A percentile compares a stretch with the other conserved stretches of the same genome.
Conservation (phyloP, 2,797 vertebrate species). For the Craterocephalus amniculus region DNA sequence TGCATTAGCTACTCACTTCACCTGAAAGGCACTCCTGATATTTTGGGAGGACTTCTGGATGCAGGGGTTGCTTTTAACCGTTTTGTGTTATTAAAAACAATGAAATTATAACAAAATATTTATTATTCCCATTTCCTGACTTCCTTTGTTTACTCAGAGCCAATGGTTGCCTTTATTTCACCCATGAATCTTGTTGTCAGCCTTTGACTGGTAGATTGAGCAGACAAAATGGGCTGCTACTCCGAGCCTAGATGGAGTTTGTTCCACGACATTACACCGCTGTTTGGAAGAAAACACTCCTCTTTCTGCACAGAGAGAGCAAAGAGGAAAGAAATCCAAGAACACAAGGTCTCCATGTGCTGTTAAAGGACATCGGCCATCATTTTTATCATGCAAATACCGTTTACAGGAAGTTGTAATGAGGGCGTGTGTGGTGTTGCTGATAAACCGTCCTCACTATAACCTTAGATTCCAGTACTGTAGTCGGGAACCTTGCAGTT, state of each 20-base stretch:
- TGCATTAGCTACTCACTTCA: slow-evolving; percentile 31
- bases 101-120: slow-evolving; percentile 39
- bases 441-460: too few species aligned
- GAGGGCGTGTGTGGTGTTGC: too few species aligned
- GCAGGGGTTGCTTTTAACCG: slow-evolving; percentile 21
- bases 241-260: slow-evolving; percentile 72
- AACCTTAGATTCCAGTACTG: too few species aligned
- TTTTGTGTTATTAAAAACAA: slow-evolving; percentile 40
- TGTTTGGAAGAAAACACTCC: slow-evolving; percentile 58
- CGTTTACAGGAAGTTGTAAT: too few species aligned
- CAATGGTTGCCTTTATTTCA: slow-evolving; percentile 68
- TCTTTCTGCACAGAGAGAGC: slow-evolving; percentile 36
- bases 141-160: slow-evolving; percentile 64
- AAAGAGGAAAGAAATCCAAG: slow-evolving; percentile 34
- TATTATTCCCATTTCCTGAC: slow-evolving; percentile 51
- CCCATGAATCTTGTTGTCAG: slow-evolving; percentile 76
- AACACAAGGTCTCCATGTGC: slow-evolving; percentile 9
- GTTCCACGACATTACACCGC: slow-evolving; percentile 80
- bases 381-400: slow-evolving; percentile 25
- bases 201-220: slow-evolving; percentile 73
- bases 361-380: slow-evolving; percentile 13
- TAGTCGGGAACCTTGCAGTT: too few species aligned
- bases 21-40: slow-evolving; percentile 23
- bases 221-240: slow-evolving; percentile 69
- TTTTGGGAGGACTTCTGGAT: slow-evolving; percentile 24